Evolutionary conservation across 2,888 invertebrate genomes (phyloP).

Genomic region (Corbicula japonica): DNA sequence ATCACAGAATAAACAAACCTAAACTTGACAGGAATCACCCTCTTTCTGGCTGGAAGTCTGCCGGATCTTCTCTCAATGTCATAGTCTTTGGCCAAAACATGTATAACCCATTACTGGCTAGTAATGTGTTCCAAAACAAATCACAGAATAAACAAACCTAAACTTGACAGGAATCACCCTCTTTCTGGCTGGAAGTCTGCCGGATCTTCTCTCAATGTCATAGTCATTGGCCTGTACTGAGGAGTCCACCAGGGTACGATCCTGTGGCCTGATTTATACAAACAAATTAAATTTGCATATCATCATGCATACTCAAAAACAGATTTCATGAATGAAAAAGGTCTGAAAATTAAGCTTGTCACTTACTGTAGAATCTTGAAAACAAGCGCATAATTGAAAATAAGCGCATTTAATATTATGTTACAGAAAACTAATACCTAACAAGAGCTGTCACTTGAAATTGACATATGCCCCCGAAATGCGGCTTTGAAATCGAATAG

Average conservation of each 20-base stretch:
- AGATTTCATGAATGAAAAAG: no score
- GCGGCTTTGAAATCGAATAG: no score
- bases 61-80: conserved; percentile 83
- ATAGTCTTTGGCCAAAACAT: conserved; percentile 77
- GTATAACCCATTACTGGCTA: neutral
- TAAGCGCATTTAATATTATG: no score
- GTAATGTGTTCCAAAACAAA: neutral
- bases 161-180: conserved; percentile 82
- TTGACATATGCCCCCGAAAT: no score
- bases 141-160: conserved; percentile 68
- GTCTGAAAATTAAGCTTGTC: no score
- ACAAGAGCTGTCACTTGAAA: no score
- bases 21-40: conserved; percentile 82
- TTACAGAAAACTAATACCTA: no score
- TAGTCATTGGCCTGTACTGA: conserved; percentile 82
- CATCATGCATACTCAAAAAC: no score
- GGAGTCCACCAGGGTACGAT: conserved; percentile 56
- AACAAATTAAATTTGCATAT: no score
- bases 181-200: conserved; percentile 79
- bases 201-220: conserved; percentile 82
- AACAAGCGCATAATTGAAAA: no score
- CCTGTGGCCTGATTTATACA: conserved; percentile 48
- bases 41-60: conserved; percentile 78
- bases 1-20: conserved; percentile 63
- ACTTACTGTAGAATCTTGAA: no score